Conservation (phyloP, 2,113 vertebrate species). For the Crotalus tigris region DNA sequence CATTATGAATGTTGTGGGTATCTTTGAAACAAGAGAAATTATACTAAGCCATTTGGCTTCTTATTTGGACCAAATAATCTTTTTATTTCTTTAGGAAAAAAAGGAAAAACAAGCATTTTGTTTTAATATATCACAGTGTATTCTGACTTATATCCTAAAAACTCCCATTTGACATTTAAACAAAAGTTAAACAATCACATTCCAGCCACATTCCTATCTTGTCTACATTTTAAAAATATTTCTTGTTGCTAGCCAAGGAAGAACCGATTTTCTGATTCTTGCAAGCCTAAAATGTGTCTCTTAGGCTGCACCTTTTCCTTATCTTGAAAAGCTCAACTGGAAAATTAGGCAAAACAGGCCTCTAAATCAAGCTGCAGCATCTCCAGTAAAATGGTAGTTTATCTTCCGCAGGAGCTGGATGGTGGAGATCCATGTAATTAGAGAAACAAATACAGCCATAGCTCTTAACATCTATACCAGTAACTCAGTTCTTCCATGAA, state of each 20-base stretch:
- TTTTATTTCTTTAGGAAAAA: constrained; percentile 37
- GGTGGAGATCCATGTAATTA: constrained; percentile 47
- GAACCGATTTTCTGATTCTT: constrained; percentile 29
- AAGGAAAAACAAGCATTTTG: neutral
- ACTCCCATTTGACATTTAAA: constrained; percentile 64
- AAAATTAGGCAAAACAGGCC: constrained; percentile 54
- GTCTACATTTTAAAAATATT: constrained; percentile 47
- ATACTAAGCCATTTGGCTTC: constrained; percentile 30
- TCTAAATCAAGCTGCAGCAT: constrained; percentile 39
- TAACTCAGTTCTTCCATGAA: constrained; percentile 43
- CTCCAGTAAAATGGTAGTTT: constrained; percentile 56
- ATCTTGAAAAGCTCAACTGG: constrained; percentile 43
- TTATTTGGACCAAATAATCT: constrained; percentile 24
- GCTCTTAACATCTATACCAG: constrained; percentile 27
- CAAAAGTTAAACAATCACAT: constrained; percentile 53
- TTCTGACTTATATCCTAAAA: constrained; percentile 50
- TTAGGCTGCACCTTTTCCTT: constrained; percentile 30
- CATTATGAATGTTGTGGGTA: constrained; percentile 2
- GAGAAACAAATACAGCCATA: constrained; percentile 46
- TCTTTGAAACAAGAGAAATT: constrained; percentile 30
- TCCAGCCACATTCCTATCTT: constrained; percentile 47
- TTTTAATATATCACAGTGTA: constrained; percentile 45
- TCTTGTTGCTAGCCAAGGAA: constrained; percentile 25
- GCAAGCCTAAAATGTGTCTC: constrained; percentile 19
- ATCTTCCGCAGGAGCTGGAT: neutral